Conservation (phyloP, 2,797 vertebrate genomes). For the Tarsius wallacei region DNA sequence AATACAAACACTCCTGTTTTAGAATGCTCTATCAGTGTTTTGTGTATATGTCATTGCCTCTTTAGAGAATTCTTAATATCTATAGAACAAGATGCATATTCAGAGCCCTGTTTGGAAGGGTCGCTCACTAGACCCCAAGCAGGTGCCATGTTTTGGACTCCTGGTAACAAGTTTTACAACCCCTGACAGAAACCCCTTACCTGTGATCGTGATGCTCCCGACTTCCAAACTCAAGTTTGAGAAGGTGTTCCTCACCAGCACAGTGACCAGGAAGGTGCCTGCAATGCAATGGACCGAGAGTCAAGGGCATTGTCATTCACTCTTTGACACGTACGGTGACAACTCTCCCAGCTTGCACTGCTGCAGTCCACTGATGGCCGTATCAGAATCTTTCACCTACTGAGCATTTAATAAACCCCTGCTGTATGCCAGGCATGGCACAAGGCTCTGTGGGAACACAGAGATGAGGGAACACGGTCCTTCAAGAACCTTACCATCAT, state of each 20-base stretch:
- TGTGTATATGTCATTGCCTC: background rate
- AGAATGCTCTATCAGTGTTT: background rate
- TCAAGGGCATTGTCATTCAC: accelerated
- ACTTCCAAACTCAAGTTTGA: conserved; percentile 92
- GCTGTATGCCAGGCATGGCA: background rate
- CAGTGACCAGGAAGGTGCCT: conserved; percentile 93
- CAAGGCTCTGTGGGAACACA: background rate
- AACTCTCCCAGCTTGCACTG: background rate
- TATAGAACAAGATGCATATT: background rate
- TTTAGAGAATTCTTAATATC: background rate
- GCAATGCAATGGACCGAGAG: conserved; percentile 65
- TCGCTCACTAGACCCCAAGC: background rate
- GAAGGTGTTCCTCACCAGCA: conserved; percentile 92
- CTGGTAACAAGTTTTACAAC: conserved; percentile 62
- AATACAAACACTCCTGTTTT: background rate
- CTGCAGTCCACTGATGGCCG: background rate
- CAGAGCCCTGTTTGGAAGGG: background rate
- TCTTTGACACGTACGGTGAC: background rate
- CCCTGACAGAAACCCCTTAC: conserved; percentile 87
- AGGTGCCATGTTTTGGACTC: background rate
- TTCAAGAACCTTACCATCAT: background rate
- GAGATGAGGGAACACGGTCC: background rate
- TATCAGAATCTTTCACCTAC: background rate
- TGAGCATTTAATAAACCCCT: background rate
- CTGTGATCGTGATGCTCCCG: conserved; percentile 91